phyloP scores from a whole-genome alignment of 2,113 vertebrate genomes.

The Dipodomys merriami region DNA sequence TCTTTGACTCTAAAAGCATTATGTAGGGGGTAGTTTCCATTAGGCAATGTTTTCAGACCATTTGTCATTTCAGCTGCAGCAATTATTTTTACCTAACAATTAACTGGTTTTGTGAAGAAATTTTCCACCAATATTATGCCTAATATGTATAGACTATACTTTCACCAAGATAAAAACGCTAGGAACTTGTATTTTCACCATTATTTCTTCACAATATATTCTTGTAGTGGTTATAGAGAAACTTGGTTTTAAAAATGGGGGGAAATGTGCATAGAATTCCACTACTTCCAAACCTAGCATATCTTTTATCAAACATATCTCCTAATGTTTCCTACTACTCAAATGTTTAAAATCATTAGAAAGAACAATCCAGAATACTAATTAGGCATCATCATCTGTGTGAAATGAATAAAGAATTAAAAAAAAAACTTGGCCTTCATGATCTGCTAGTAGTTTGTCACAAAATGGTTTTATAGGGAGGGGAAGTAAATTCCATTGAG shows the following conservation, averaged over 20 bases:
- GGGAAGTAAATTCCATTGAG: slow-evolving; percentile 71
- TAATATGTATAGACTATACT: slow-evolving; percentile 15
- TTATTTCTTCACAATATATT: slow-evolving; percentile 25
- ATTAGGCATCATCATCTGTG: slow-evolving; percentile 79
- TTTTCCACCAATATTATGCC: slow-evolving; percentile 56
- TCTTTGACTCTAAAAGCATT: slow-evolving; percentile 68
- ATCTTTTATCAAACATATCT: not conserved
- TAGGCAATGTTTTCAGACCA: slow-evolving; percentile 58
- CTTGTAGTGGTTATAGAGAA: slow-evolving; percentile 21
- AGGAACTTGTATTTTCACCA: slow-evolving; percentile 33
- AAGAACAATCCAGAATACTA: slow-evolving; percentile 72
- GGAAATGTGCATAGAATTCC: not conserved
- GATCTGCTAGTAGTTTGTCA: slow-evolving; percentile 74
- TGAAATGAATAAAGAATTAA: slow-evolving; percentile 77
- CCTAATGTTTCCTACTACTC: slow-evolving; percentile 13
- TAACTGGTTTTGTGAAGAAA: slow-evolving; percentile 60
- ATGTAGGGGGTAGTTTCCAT: slow-evolving; percentile 56
- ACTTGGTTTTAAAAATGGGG: slow-evolving; percentile 62
- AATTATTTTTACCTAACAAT: slow-evolving; percentile 61
- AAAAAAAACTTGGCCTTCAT: slow-evolving; percentile 70
- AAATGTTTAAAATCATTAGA: slow-evolving; percentile 54
- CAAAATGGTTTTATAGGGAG: slow-evolving; percentile 68
- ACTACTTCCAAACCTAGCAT: not conserved
- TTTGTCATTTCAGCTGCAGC: slow-evolving; percentile 74
- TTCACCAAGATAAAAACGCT: slow-evolving; percentile 24